These are phyloP conservation scores for Oopsacas minuta DNA, from an alignment of 37 sponge, comb jelly and placozoan genomes.

Conservation along the genomic window DNA sequence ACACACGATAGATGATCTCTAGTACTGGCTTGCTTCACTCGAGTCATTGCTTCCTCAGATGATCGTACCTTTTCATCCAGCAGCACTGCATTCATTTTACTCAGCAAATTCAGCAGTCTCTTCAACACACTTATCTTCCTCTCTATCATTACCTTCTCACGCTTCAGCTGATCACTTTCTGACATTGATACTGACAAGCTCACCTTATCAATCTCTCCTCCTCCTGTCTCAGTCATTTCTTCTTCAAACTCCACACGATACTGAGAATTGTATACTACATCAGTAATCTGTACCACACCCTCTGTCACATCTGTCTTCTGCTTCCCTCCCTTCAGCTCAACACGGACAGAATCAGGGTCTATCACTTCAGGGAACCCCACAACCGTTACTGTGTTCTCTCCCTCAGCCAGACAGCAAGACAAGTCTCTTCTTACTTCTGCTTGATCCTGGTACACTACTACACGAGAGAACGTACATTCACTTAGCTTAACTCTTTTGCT, in stretches of 20 bases:
- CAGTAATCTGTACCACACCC: neutral
- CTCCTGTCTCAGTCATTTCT: neutral
- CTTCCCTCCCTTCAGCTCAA: neutral
- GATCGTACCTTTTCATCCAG: neutral
- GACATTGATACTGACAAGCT: neutral
- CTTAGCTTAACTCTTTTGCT: neutral
- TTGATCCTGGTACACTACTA: neutral
- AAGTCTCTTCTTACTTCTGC: neutral
- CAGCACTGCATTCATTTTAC: neutral
- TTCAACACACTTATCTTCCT: neutral
- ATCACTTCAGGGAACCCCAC: neutral
- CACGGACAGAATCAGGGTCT: conserved; percentile 10
- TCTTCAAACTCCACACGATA: neutral
- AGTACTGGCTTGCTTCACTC: neutral
- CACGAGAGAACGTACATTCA: conserved; percentile 15
- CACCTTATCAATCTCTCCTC: neutral
- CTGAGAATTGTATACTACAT: neutral
- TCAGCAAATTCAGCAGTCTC: neutral
- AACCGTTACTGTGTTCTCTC: neutral
- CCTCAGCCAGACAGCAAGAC: neutral
- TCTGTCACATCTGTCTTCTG: neutral
- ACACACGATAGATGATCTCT: neutral
- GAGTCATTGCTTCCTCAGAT: neutral
- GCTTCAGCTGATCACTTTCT: neutral
- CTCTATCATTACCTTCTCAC: neutral